Conservation (phyloP, 2,113 vertebrate genomes). For the Pomatostomus ruficeps region DNA sequence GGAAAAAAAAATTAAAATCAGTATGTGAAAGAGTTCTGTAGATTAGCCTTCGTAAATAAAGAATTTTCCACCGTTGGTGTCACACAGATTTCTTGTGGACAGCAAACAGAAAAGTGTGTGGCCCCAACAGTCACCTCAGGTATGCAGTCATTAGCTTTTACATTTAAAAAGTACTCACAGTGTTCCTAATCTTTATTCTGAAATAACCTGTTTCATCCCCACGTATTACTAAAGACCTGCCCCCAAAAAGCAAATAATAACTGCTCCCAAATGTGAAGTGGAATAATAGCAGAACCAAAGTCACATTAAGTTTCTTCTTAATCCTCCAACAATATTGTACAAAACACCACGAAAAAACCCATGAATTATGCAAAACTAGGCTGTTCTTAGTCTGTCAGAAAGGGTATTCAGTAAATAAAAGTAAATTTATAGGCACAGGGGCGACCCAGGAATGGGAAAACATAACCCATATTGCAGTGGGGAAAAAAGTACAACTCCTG, state of each 20-base stretch:
- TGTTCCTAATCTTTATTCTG: not conserved
- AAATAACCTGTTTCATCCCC: not conserved
- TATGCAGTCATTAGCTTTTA: not conserved
- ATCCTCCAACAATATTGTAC: not conserved
- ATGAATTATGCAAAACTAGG: not conserved
- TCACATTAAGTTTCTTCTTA: not conserved
- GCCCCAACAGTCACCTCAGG: not conserved
- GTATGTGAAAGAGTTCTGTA: not conserved
- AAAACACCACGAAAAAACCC: not conserved
- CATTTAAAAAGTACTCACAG: not conserved
- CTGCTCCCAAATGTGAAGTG: not conserved
- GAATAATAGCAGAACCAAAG: not conserved
- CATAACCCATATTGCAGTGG: rapidly evolving
- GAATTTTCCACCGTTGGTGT: not conserved
- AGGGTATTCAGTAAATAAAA: not conserved
- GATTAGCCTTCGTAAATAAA: not conserved
- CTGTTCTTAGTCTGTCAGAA: not conserved
- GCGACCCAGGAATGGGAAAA: not conserved
- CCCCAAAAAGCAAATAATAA: not conserved
- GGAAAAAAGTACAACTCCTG: not conserved
- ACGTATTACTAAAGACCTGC: not conserved
- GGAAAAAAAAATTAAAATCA: constrained; percentile 23
- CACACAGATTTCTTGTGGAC: not conserved
- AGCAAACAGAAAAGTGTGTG: not conserved
- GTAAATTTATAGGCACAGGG: not conserved